Conservation (phyloP, 2,797 vertebrate species). For the Notamacropus eugenii region DNA sequence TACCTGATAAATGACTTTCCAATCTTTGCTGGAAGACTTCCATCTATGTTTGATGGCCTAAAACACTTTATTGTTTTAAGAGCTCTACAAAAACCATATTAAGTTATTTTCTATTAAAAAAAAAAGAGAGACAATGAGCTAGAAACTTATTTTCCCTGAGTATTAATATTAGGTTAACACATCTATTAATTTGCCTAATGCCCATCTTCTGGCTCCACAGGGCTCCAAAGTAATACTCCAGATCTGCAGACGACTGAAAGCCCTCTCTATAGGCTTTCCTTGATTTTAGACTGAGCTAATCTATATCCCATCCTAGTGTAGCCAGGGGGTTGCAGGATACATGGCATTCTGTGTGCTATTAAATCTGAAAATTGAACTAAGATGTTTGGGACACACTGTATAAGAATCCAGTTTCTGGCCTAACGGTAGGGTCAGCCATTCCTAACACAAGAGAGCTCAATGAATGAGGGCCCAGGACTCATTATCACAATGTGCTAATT, state of each 20-base stretch:
- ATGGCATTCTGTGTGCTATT: neutral
- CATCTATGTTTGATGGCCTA: neutral
- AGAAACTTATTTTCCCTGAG: neutral
- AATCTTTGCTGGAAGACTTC: neutral
- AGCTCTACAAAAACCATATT: neutral
- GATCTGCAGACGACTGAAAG: neutral
- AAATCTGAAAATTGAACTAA: neutral
- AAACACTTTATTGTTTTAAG: slow-evolving; percentile 4
- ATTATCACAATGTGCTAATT: no score
- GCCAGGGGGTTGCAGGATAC: neutral
- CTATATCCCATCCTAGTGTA: neutral
- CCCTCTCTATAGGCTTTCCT: neutral
- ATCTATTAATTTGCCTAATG: neutral
- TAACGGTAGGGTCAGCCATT: neutral
- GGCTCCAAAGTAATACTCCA: neutral
- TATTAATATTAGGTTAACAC: neutral
- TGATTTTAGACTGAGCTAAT: neutral
- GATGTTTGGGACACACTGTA: neutral
- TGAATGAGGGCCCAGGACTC: no score
- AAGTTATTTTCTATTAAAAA: neutral
- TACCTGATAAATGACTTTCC: neutral
- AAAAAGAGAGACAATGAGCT: neutral
- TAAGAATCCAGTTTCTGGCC: neutral
- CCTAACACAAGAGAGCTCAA: neutral
- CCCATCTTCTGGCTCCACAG: neutral